These are phyloP conservation scores for Ophion slaviceki DNA, from an alignment of 2,888 invertebrate genomes.

Conservation along the genomic window DNA sequence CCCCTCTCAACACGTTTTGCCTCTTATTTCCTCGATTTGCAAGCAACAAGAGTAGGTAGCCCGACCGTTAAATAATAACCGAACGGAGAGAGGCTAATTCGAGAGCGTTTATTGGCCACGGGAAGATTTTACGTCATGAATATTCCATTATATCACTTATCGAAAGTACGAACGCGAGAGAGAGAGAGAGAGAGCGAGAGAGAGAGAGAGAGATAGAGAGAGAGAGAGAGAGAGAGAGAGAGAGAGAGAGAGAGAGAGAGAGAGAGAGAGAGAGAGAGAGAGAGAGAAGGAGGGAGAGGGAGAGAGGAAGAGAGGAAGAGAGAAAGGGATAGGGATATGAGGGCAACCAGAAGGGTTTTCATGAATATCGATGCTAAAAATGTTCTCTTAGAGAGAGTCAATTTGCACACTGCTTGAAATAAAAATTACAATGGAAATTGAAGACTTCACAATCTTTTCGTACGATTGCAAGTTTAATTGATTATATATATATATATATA, in stretches of 20 bases:
- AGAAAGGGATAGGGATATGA: too few relatives aligned
- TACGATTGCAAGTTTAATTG: conserved; percentile 38
- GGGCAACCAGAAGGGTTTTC: background rate
- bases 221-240: conserved; percentile 2
- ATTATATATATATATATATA: too few relatives aligned
- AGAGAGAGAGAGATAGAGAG: background rate
- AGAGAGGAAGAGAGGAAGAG: background rate
- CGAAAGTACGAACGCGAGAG: background rate
- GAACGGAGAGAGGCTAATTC: conserved; percentile 38
- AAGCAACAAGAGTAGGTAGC: too few relatives aligned
- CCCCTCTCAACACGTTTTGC: too few relatives aligned
- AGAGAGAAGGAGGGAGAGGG: background rate
- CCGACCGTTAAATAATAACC: too few relatives aligned
- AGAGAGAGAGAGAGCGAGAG: background rate
- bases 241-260: too few relatives aligned
- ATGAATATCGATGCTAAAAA: conserved; percentile 53
- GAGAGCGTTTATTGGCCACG: conserved; percentile 34
- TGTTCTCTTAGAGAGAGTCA: conserved; percentile 39
- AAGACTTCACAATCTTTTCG: conserved; percentile 23
- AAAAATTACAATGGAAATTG: conserved; percentile 45
- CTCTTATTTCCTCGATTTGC: too few relatives aligned
- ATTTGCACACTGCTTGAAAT: conserved; percentile 52
- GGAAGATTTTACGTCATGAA: conserved; percentile 53
- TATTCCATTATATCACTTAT: conserved; percentile 57
- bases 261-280: background rate